Conservation (phyloP, 2,888 invertebrate genomes). For the Halocaridina rubra region DNA sequence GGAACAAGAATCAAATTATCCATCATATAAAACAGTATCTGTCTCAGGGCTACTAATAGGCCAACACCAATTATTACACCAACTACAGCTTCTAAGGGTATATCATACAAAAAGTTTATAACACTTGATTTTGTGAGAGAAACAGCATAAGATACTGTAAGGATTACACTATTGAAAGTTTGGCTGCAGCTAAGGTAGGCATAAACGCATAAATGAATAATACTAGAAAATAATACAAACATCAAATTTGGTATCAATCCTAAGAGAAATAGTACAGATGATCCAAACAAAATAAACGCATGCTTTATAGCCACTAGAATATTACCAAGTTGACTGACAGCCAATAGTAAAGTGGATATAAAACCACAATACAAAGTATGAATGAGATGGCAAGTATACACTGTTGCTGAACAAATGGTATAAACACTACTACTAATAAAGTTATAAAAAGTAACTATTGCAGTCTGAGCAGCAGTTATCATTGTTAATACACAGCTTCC, state of each 20-base stretch:
- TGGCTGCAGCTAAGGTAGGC: slow-evolving; percentile 27
- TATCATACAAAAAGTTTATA: slow-evolving; percentile 35
- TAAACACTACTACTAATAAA: slow-evolving; percentile 3
- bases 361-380: slow-evolving; percentile 13
- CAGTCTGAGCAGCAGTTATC: background rate
- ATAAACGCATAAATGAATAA: slow-evolving; percentile 29
- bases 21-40: slow-evolving; percentile 42
- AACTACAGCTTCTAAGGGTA: slow-evolving; percentile 42
- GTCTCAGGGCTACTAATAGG: slow-evolving; percentile 30
- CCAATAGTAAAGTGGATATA: background rate
- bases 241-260: slow-evolving; percentile 47
- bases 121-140: background rate
- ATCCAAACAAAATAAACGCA: slow-evolving; percentile 51
- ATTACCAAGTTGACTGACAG: slow-evolving; percentile 7
- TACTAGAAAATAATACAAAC: slow-evolving; percentile 23
- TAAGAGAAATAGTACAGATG: slow-evolving; percentile 44
- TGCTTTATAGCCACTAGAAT: slow-evolving; percentile 28
- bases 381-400: slow-evolving; percentile 29
- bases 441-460: background rate
- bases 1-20: slow-evolving; percentile 53
- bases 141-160: background rate
- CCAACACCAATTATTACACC: slow-evolving; percentile 35
- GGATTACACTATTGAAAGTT: background rate
- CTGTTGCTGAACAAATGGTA: background rate
- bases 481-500: slow-evolving; percentile 50